Percentiles rank a stretch among this genome's conserved stretches.
Evolutionary conservation across 1,140 invertebrate genomes (phyloP).

Genomic region (Tetragnatha versicolor): DNA sequence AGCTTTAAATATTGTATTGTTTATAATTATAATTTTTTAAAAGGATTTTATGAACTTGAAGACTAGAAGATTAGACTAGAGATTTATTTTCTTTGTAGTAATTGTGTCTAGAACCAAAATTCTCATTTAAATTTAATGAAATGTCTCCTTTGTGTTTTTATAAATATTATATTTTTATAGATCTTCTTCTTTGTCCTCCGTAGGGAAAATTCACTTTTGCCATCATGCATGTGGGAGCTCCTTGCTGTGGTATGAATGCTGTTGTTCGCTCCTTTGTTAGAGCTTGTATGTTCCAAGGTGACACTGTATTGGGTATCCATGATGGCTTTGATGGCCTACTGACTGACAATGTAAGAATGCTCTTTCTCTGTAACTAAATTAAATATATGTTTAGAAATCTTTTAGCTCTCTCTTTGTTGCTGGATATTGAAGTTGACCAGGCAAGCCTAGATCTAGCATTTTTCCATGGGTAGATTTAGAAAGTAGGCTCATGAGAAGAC

Average conservation of each 20-base stretch:
- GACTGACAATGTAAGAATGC: conserved; percentile 68
- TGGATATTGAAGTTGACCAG: too few relatives aligned
- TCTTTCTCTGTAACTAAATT: too few relatives aligned
- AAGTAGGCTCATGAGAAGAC: too few relatives aligned
- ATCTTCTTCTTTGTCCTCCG: neutral
- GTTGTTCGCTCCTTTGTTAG: conserved; percentile 95
- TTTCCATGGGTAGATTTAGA: too few relatives aligned
- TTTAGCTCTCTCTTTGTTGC: too few relatives aligned
- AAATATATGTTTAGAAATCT: too few relatives aligned
- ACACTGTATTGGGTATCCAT: conserved; percentile 88
- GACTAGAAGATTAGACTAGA: too few relatives aligned
- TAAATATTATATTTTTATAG: conserved; percentile 27
- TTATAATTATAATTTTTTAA: too few relatives aligned
- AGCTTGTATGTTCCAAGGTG: conserved; percentile 87
- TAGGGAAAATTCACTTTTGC: conserved; percentile 69
- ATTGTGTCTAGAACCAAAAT: too few relatives aligned
- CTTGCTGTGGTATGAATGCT: conserved; percentile 98
- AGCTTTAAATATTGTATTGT: neutral
- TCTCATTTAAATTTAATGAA: conserved; percentile 1
- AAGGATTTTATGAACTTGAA: too few relatives aligned
- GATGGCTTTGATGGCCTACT: conserved; percentile 94
- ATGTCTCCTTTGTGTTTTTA: neutral
- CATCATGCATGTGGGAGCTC: conserved; percentile 98
- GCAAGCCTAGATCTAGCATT: too few relatives aligned
- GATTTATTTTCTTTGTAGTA: neutral